These are phyloP conservation scores for Blastobasis adustella DNA, from an alignment of 2,888 invertebrate genomes.

Conservation along the genomic window DNA sequence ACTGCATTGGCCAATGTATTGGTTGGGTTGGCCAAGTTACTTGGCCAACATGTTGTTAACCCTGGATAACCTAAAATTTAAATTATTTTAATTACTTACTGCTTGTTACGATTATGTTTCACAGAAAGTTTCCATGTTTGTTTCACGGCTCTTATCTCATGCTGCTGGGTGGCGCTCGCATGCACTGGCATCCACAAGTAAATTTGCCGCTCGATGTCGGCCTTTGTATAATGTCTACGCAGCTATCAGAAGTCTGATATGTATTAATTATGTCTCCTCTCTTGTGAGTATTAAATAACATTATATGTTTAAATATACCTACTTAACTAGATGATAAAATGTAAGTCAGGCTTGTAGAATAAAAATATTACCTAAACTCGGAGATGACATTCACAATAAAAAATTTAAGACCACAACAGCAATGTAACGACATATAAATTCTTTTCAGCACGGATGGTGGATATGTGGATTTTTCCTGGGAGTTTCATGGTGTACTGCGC, in stretches of 20 bases:
- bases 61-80: no score
- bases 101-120: constrained; percentile 12
- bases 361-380: neutral
- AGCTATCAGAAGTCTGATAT: constrained; percentile 76
- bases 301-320: neutral
- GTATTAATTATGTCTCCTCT: constrained; percentile 78
- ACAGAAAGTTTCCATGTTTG: constrained; percentile 74
- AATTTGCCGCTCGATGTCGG: constrained; percentile 80
- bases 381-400: neutral
- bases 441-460: constrained; percentile 80
- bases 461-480: constrained; percentile 76
- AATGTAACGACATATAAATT: neutral
- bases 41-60: no score
- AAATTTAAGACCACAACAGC: neutral
- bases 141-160: constrained; percentile 77
- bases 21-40: no score
- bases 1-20: no score
- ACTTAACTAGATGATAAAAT: neutral
- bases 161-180: constrained; percentile 80
- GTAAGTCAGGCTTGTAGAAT: neutral
- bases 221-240: constrained; percentile 83
- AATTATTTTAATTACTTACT: no score
- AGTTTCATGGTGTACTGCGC: constrained; percentile 74
- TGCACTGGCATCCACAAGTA: constrained; percentile 76
- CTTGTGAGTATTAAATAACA: constrained; percentile 61